Evolutionary conservation across 92 coral and sea anemone genomes (phyloP).

Genomic region (Palythoa heliodiscus): DNA sequence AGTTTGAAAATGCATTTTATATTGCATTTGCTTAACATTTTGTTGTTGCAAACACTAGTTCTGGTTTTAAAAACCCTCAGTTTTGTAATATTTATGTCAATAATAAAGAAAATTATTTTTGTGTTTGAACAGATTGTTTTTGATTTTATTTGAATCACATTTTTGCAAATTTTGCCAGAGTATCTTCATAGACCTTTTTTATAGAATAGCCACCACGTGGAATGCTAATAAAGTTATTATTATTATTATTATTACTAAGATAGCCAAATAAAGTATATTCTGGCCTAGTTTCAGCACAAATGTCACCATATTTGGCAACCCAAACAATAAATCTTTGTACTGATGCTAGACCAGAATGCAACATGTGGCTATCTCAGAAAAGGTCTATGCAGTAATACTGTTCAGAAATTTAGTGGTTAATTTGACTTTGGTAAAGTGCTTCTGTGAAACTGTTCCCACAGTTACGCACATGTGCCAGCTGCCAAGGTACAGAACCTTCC

Average conservation of each 20-base stretch:
- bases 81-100: constrained; percentile 32
- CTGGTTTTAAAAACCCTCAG: constrained; percentile 1
- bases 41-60: constrained; percentile 26
- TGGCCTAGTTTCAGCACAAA: too few relatives aligned
- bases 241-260: too few relatives aligned
- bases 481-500: constrained; percentile 27
- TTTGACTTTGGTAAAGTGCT: constrained; percentile 49
- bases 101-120: constrained; percentile 35
- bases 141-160: constrained; percentile 29
- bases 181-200: neutral
- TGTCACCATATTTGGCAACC: too few relatives aligned
- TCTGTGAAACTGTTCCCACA: constrained; percentile 36
- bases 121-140: constrained; percentile 36
- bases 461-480: constrained; percentile 18
- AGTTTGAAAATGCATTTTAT: too few relatives aligned
- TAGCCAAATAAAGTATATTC: too few relatives aligned
- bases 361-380: too few relatives aligned
- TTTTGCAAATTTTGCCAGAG: constrained; percentile 25
- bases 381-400: neutral
- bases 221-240: too few relatives aligned
- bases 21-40: neutral
- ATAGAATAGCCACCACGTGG: too few relatives aligned
- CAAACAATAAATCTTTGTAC: too few relatives aligned
- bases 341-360: too few relatives aligned
- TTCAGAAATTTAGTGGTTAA: constrained; percentile 3